Evolutionary conservation across 2,888 invertebrate species (phyloP).

Genomic region (Chloromyia formosa): DNA sequence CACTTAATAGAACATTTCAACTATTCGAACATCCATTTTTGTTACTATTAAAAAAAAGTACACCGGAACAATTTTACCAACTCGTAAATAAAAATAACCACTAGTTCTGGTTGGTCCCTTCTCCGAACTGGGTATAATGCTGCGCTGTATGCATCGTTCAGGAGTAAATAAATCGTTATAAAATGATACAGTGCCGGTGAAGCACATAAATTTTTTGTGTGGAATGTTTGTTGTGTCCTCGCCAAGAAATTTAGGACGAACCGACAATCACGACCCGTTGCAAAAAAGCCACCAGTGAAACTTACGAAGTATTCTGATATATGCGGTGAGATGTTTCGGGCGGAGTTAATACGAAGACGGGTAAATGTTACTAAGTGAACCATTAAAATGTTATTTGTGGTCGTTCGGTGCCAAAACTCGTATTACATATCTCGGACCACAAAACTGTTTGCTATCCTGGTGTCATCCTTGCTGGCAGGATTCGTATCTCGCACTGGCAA

Average conservation of each 20-base stretch:
- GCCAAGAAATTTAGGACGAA: slow-evolving; percentile 17
- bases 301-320: neutral
- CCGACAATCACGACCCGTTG: neutral
- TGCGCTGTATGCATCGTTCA: neutral
- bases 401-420: slow-evolving; percentile 50
- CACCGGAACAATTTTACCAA: too few species aligned
- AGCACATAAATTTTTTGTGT: slow-evolving; percentile 28
- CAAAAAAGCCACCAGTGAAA: neutral
- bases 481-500: slow-evolving; percentile 37
- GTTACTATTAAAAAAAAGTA: too few species aligned
- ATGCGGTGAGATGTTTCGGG: neutral
- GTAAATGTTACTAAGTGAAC: slow-evolving; percentile 50
- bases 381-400: slow-evolving; percentile 52
- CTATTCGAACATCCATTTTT: too few species aligned
- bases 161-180: slow-evolving; percentile 11
- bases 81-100: too few species aligned
- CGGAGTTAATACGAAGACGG: neutral
- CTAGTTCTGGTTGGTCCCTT: too few species aligned
- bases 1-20: too few species aligned
- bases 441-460: slow-evolving; percentile 36
- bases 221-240: neutral
- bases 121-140: too few species aligned
- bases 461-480: slow-evolving; percentile 41
- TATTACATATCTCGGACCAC: slow-evolving; percentile 48
- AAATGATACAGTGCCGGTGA: slow-evolving; percentile 29